Conservation (phyloP, 35 echinoderm and acorn worm species). For the Holothuria glaberrima region DNA sequence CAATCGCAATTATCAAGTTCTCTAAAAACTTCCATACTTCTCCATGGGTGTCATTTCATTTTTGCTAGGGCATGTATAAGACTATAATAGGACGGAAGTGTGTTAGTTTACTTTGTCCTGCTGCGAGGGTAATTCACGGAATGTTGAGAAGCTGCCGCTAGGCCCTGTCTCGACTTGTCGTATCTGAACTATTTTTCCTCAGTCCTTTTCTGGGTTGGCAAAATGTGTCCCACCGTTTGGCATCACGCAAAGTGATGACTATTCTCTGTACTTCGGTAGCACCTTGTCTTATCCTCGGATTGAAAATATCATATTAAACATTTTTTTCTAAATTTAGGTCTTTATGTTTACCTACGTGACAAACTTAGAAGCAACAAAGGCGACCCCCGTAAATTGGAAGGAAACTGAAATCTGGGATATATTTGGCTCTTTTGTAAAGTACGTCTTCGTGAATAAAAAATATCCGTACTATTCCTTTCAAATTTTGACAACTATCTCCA, state of each 20-base stretch:
- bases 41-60: conserved; percentile 32
- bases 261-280: no score
- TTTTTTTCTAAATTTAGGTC: background rate
- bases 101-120: conserved; percentile 13
- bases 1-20: background rate
- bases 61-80: background rate
- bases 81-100: background rate
- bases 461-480: no score
- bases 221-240: no score
- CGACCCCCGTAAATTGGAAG: background rate
- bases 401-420: background rate
- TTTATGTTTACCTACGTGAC: background rate
- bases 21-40: background rate
- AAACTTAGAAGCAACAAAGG: conserved; percentile 14
- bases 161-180: no score
- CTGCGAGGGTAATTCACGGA: conserved; percentile 27
- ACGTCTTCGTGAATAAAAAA: no score
- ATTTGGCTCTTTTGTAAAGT: no score
- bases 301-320: background rate
- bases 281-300: no score
- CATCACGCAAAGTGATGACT: no score
- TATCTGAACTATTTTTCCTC: no score
- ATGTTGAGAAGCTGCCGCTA: conserved; percentile 25
- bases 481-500: no score
- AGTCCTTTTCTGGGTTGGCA: no score